These are phyloP conservation scores for Chamaedrilus cognettii DNA, from an alignment of 2,888 invertebrate species.

Conservation along the genomic window DNA sequence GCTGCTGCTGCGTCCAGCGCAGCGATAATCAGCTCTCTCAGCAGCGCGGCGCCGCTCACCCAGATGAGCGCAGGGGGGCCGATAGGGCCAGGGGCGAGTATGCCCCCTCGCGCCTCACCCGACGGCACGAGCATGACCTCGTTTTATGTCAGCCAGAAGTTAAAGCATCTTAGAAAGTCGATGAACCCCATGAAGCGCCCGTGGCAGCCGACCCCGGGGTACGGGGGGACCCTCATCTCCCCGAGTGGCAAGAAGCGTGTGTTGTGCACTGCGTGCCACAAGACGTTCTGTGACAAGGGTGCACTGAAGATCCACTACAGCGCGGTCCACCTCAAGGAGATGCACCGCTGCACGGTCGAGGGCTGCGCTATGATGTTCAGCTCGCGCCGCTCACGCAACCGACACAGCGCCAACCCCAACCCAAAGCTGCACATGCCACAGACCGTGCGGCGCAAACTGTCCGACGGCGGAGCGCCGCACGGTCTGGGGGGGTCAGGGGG, in stretches of 20 bases:
- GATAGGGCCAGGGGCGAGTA: neutral
- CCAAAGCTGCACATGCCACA: slow-evolving; percentile 95
- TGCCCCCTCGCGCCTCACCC: neutral
- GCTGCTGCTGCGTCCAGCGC: neutral
- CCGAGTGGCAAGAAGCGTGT: slow-evolving; percentile 81
- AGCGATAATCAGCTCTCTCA: slow-evolving; percentile 1
- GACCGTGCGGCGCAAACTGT: slow-evolving; percentile 54
- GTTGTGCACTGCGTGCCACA: slow-evolving; percentile 96
- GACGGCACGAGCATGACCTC: slow-evolving; percentile 17
- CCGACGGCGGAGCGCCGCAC: neutral
- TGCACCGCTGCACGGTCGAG: slow-evolving; percentile 99
- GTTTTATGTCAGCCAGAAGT: slow-evolving; percentile 31
- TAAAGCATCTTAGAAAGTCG: slow-evolving; percentile 59
- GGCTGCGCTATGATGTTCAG: slow-evolving; percentile 99
- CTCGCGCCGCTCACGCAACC: slow-evolving; percentile 89
- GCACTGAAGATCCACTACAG: slow-evolving; percentile 99
- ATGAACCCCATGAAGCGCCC: slow-evolving; percentile 46
- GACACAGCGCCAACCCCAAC: slow-evolving; percentile 98
- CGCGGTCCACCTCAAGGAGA: slow-evolving; percentile 97
- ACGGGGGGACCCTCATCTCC: slow-evolving; percentile 55
- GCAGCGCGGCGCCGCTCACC: neutral
- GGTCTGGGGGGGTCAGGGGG: too few species aligned
- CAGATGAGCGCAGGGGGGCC: neutral
- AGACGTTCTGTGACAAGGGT: slow-evolving; percentile 99
- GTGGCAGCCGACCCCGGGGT: slow-evolving; percentile 59